Conservation (phyloP, 2,797 vertebrate species). For the Babyrousa celebensis region DNA sequence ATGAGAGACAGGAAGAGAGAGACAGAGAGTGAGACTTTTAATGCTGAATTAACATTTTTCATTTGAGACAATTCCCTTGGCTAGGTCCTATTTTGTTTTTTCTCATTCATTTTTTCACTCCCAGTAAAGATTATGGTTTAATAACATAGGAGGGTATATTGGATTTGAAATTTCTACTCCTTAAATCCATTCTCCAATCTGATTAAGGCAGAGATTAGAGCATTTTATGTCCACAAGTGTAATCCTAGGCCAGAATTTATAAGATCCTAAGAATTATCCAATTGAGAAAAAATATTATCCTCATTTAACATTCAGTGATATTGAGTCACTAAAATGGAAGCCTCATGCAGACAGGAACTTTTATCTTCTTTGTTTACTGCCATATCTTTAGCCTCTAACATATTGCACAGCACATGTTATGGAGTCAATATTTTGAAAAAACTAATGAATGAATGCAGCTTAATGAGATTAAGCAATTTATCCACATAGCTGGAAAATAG, state of each 20-base stretch:
- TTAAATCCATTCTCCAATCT: neutral
- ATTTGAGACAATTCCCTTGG: constrained; percentile 34
- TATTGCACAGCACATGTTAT: neutral
- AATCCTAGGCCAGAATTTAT: neutral
- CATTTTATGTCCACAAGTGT: neutral
- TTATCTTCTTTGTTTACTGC: constrained; percentile 6
- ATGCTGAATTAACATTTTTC: neutral
- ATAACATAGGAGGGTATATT: neutral
- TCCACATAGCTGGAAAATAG: neutral
- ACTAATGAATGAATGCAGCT: constrained; percentile 10
- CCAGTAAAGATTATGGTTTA: neutral
- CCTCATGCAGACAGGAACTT: neutral
- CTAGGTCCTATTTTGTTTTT: neutral
- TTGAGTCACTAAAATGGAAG: neutral
- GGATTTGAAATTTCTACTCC: neutral
- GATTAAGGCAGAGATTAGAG: neutral
- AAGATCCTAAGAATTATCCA: constrained; percentile 2
- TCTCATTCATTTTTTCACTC: constrained; percentile 2
- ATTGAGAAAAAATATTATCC: neutral
- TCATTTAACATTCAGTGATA: constrained; percentile 6
- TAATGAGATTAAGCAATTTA: constrained; percentile 33
- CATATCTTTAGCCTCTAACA: neutral
- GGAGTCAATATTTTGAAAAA: neutral
- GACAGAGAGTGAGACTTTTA: neutral
- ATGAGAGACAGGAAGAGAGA: neutral